Base-by-base conservation (phyloP, 2,113 vertebrate genomes). In the Solea senegalensis region DNA sequence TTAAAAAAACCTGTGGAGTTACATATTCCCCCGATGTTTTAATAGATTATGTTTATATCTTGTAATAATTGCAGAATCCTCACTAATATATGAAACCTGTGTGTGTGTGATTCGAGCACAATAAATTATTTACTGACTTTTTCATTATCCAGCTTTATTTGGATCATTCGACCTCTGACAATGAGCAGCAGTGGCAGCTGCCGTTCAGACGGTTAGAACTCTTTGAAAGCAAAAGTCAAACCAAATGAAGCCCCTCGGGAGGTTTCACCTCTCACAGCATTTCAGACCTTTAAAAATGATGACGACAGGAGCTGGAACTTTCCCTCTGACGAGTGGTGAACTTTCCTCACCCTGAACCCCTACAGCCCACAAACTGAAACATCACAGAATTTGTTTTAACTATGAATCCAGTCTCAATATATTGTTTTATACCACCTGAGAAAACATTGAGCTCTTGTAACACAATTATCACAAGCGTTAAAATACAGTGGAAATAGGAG, bases 81-180 rank as follows among this genome's bases (percentile, higher is more conserved):
- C 45, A 48, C 11, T 14, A 48, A 14, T 48, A 14, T 48, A 48
- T 48, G 10, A 12, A 48, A 48, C 45, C 10, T 13, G 45, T 9
- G 44, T 10, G 8, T 48, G 45, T 48, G 11, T 48, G 45, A 34
- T 4, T 34, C 34, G 5, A 34, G 34, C 34, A 34, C 34, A 34
- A 6, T 48, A 48, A 48, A 48, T 48, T 61, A 84, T 88, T 84
- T 41, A 88, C 21, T n/a, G n/a, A n/a, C n/a, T 13, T 55, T 53
- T 48, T 13, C n/a, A 59, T 81, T 44, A 83, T 77, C 56, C 72
- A 57, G 27, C 72, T 63, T 63, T 44, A 51, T 39, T 63, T 62
- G 21, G 11, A 34, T 8, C 44, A 26, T 50, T 64, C 69, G 65
- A 69, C 52, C 58, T 51, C 51, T 63, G 58, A 56, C 59, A 21